Evolutionary conservation across 92 coral and sea anemone species (phyloP), one percentile per base, ranked within the genome.

Genomic region (Bergia puertoricense): DNA sequence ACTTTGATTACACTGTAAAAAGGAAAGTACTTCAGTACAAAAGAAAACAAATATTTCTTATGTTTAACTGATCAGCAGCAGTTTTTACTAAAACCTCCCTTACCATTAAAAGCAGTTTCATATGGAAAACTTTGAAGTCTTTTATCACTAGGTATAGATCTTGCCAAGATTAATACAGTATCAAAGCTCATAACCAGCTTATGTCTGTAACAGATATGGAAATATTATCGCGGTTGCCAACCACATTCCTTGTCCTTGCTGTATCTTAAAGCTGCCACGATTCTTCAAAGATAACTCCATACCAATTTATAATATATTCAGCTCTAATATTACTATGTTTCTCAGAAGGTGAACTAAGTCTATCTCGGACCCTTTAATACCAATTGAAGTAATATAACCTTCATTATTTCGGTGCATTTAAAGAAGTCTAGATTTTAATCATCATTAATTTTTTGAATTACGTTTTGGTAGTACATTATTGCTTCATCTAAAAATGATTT

Each of bases 1-100:
- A 76, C 15, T 76, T 76, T 76, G 80, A 76, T 76, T 76, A 76
- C n/a, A 18, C 23, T 22, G 30, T 62, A 18, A n/a, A 76, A 45
- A 39, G 2, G 23, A 76, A 76, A 6, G 38, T 42, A n/a, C 42
- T 76, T 76, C 42, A 45, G 14, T 23, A 43, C 8, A 22, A 42
- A 76, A 40, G 42, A 76, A 43, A 76, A 76, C 54, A 72, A n/a
- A 72, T 18, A 62, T 22, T 62, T 14, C 69, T 22, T 22, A 20
- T 62, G 69, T 16, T 20, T 18, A 62, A 62, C 18, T 11, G 59
- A 54, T 54, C 16, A 54, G 59, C 59, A 54, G 69, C 20, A 62
- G 3, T 22, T 62, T 62, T 62, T 62, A 1, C 69, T 62, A 62
- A 20, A 62, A 4, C 23, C 69, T 3, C 20, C 16, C 16, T 54